Evolutionary conservation across 2,888 invertebrate species (phyloP), one percentile per base, ranked within the genome.

Genomic region (Chesias legatella): DNA sequence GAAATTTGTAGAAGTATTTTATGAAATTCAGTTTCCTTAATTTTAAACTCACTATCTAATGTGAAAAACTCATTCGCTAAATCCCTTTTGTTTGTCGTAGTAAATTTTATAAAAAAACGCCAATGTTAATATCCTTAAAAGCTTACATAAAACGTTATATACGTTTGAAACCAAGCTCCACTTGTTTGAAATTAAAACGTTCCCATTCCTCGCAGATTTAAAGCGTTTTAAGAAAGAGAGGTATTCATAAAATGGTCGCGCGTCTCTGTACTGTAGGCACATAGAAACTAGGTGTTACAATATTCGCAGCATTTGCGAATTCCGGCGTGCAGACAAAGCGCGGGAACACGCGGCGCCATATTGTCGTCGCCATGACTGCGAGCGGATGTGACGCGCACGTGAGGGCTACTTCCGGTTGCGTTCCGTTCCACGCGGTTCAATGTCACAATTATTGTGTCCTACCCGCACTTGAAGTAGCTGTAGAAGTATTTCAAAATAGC

Each of bases 361-460:
- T 82, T 83, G 83, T 71, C 73, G 76, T 63, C 79, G 81, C 79
- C 80, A 81, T 83, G 74, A 73, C 77, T 68, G 67, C 63, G 62
- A 62, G 63, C 80, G 84, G 85, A 86, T 80, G 79, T 72, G 72
- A 75, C 75, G 81, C 81, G 82, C 85, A 84, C 85, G 86, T 85
- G 85, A 80, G 73, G 71, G 71, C 65, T 66, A 66, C 79, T 82
- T 86, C 85, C 85, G 83, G 72, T 57, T 57, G 63, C 77, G 76
- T 83, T 80, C 82, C 82, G 81, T 79, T 82, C 72, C 73, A 80
- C 81, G 75, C 83, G 74, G 74, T 79, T 80, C 80, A 82, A 81
- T 80, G 81, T 82, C 79, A 81, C 65, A 73, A 75, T 17, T 74
- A 73, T 75, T 72, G 63, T 63, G 57, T 58, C 57, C 50, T 58